These are phyloP conservation scores for Cichlasoma orientale DNA, from an alignment of 2,797 vertebrate genomes.

Conservation along the genomic window DNA sequence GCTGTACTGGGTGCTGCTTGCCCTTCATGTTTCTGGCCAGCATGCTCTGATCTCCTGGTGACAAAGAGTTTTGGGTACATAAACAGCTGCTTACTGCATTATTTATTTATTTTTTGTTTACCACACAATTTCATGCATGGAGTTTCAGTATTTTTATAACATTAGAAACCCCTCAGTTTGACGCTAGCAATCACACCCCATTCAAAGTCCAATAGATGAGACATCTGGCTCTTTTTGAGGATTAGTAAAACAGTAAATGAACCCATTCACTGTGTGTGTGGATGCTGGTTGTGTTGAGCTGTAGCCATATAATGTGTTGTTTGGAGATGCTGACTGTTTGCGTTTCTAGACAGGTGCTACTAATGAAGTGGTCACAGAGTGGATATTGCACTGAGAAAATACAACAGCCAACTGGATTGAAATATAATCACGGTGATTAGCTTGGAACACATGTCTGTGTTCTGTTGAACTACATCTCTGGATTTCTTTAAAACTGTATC, in stretches of 20 bases:
- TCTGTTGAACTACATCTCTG: not conserved
- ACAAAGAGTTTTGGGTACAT: not conserved
- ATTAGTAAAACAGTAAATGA: constrained; percentile 17
- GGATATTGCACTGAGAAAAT: constrained; percentile 20
- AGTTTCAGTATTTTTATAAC: not conserved
- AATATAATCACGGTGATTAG: not conserved
- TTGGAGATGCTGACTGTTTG: constrained; percentile 33
- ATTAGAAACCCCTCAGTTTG: not conserved
- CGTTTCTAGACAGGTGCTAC: constrained; percentile 29
- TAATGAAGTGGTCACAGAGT: constrained; percentile 47
- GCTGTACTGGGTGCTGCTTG: not conserved
- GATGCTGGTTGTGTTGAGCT: constrained; percentile 9
- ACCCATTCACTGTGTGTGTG: constrained; percentile 22
- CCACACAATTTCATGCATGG: not conserved
- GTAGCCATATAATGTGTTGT: constrained; percentile 14
- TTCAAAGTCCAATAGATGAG: constrained; percentile 17
- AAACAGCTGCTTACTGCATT: not conserved
- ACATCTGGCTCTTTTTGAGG: constrained; percentile 40
- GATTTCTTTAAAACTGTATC: not conserved
- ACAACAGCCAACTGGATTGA: not conserved
- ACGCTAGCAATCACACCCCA: not conserved
- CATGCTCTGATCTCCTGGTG: not conserved
- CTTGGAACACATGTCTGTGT: not conserved
- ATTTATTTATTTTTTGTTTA: not conserved
- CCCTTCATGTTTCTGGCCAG: not conserved